Evolutionary conservation across 2,113 vertebrate species (phyloP).

Genomic region (Gadus macrocephalus): DNA sequence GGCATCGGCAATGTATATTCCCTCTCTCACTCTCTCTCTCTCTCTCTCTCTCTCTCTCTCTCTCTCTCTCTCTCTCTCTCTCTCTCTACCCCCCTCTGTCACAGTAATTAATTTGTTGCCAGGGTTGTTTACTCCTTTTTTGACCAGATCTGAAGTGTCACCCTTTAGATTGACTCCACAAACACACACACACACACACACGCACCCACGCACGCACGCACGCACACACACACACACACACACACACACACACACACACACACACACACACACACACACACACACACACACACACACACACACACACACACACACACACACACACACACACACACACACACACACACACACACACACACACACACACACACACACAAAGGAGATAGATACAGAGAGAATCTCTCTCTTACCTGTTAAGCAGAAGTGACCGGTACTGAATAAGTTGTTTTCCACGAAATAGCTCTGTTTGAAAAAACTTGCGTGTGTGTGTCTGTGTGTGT

Average conservation of each 20-base stretch:
- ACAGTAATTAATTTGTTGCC: no score
- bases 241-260: not conserved
- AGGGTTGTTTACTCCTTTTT: no score
- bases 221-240: slow-evolving; percentile 7
- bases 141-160: not conserved
- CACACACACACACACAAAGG: slow-evolving; percentile 43
- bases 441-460: slow-evolving; percentile 64
- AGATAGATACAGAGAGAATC: slow-evolving; percentile 65
- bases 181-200: slow-evolving; percentile 30
- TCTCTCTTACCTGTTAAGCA: slow-evolving; percentile 99
- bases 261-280: no score
- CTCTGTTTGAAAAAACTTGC: slow-evolving; percentile 30
- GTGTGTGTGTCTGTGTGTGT: slow-evolving; percentile 19
- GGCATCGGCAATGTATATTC: no score
- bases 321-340: no score
- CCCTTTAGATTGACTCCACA: not conserved
- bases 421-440: slow-evolving; percentile 92
- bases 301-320: slow-evolving; percentile 44
- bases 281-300: not conserved
- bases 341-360: no score
- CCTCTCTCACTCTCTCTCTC: slow-evolving; percentile 1
- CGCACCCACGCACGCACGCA: not conserved
- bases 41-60: slow-evolving; percentile 9
- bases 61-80: slow-evolving; percentile 22
- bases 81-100: no score